These are phyloP conservation scores for Crocidura indochinensis DNA, from an alignment of 2,797 vertebrate genomes.

Conservation along the genomic window DNA sequence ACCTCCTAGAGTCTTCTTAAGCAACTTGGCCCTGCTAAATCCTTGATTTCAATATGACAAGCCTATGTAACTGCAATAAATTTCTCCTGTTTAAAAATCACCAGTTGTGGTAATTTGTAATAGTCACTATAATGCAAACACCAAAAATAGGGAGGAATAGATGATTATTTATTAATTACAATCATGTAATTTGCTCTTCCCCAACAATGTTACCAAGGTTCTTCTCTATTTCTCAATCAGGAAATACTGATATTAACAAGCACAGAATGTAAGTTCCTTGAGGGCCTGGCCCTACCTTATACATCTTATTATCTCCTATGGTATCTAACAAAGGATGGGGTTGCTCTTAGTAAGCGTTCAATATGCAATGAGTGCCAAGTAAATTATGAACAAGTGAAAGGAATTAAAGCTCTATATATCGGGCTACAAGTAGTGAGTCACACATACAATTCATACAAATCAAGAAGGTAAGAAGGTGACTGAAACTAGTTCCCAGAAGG, in stretches of 20 bases:
- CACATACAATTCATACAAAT: background rate
- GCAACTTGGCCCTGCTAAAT: background rate
- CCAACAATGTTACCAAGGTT: background rate
- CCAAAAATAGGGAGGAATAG: background rate
- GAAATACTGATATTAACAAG: background rate
- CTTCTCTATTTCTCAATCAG: background rate
- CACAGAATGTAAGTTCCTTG: background rate
- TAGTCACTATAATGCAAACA: background rate
- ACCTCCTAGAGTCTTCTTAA: background rate
- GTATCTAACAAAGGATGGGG: background rate
- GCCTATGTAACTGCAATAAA: background rate
- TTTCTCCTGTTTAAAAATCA: background rate
- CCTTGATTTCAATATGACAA: background rate
- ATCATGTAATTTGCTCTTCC: slow-evolving; percentile 13
- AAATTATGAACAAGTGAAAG: background rate
- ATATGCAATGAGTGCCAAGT: background rate
- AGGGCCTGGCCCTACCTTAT: background rate
- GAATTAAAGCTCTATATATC: background rate
- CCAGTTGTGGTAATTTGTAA: background rate
- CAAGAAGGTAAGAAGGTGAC: background rate
- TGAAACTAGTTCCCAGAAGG: background rate
- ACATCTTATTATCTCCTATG: background rate
- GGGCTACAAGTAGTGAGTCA: background rate
- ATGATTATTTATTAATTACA: background rate
- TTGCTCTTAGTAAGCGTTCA: background rate